Evolutionary conservation across 2,888 invertebrate species (phyloP).

Genomic region (Campaea margaritaria): DNA sequence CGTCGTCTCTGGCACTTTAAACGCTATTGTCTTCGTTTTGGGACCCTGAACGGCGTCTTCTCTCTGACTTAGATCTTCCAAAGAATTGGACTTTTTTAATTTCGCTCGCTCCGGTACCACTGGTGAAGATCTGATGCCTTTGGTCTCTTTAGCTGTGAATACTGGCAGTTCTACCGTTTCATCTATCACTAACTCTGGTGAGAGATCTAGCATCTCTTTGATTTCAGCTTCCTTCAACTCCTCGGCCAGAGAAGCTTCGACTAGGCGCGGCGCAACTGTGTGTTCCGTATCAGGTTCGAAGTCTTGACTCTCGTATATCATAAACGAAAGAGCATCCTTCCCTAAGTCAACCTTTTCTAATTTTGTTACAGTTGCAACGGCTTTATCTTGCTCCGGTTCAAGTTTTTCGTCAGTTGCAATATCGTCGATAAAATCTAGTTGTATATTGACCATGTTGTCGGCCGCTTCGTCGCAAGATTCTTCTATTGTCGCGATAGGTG

Average conservation of each 20-base stretch:
- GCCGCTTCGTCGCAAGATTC: constrained; percentile 69
- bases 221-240: constrained; percentile 73
- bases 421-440: constrained; percentile 67
- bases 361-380: constrained; percentile 36
- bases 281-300: constrained; percentile 51
- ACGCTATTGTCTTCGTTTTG: constrained; percentile 71
- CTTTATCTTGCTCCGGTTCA: constrained; percentile 36
- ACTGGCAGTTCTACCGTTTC: constrained; percentile 66
- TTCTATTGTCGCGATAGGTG: constrained; percentile 77
- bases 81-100: constrained; percentile 71
- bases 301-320: constrained; percentile 68
- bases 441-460: constrained; percentile 49
- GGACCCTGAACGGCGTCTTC: constrained; percentile 56
- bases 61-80: constrained; percentile 69
- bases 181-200: constrained; percentile 75
- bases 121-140: constrained; percentile 62
- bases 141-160: constrained; percentile 62
- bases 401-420: constrained; percentile 58
- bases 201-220: constrained; percentile 72
- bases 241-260: constrained; percentile 64
- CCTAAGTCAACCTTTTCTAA: constrained; percentile 69
- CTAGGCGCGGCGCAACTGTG: constrained; percentile 36
- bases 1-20: constrained; percentile 73
- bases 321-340: constrained; percentile 75
- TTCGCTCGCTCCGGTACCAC: constrained; percentile 75